Conservation (phyloP, 2,888 invertebrate species). For the Noctua janthe region DNA sequence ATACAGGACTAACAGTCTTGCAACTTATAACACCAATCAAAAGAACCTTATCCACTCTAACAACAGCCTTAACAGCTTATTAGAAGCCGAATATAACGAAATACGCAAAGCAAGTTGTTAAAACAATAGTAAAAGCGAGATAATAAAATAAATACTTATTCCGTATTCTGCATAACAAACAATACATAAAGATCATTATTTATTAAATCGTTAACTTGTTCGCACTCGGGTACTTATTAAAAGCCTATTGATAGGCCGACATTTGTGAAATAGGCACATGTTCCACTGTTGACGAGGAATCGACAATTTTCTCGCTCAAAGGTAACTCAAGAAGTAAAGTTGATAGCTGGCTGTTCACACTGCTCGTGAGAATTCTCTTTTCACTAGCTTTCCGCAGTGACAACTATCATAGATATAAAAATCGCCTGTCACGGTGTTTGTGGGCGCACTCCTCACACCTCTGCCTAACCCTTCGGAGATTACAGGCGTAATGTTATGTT, state of each 20-base stretch:
- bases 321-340: background rate
- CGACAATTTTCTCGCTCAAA: background rate
- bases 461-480: too few species aligned
- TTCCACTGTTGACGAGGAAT: background rate
- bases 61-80: background rate
- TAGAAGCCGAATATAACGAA: conserved; percentile 15
- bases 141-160: conserved; percentile 36
- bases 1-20: background rate
- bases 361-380: background rate
- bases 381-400: background rate
- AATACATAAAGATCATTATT: conserved; percentile 47
- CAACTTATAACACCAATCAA: conserved; percentile 20
- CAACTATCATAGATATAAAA: too few species aligned
- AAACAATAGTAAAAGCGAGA: conserved; percentile 35
- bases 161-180: conserved; percentile 31
- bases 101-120: conserved; percentile 28
- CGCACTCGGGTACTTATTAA: conserved; percentile 49
- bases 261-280: conserved; percentile 9
- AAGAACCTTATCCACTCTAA: conserved; percentile 16
- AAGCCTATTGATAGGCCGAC: conserved; percentile 36
- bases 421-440: too few species aligned
- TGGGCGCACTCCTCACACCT: too few species aligned
- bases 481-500: too few species aligned
- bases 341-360: background rate
- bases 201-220: conserved; percentile 51